Percentiles rank a stretch among this genome's conserved stretches.
phyloP scores from a whole-genome alignment of 1,140 invertebrate species.

The Heliothis subflexa region DNA sequence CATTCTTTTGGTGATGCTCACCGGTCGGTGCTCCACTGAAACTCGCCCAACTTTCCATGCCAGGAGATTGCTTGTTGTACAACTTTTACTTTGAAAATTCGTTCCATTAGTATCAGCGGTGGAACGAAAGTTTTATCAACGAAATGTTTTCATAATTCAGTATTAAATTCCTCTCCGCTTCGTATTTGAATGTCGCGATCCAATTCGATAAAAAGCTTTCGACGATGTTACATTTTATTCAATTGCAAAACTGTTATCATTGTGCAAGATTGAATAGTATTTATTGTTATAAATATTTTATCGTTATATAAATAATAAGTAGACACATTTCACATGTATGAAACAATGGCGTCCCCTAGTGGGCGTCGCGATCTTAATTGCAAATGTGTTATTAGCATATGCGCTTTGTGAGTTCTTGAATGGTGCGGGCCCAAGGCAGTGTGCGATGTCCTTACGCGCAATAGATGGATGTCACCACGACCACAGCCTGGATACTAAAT shows the following conservation, averaged over 20 bases:
- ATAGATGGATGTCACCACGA: slow-evolving; percentile 55
- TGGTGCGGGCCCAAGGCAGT: slow-evolving; percentile 72
- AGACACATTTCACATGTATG: slow-evolving; percentile 55
- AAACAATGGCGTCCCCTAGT: slow-evolving; percentile 77
- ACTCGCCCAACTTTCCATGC: slow-evolving; percentile 75
- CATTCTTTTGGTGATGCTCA: slow-evolving; percentile 80
- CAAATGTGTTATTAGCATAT: slow-evolving; percentile 82
- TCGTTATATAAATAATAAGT: slow-evolving; percentile 50
- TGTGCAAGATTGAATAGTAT: slow-evolving; percentile 27
- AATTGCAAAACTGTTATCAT: slow-evolving; percentile 22
- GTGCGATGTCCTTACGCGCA: slow-evolving; percentile 62
- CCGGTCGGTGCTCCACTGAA: slow-evolving; percentile 62
- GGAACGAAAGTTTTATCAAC: slow-evolving; percentile 63
- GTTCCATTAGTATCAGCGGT: slow-evolving; percentile 76
- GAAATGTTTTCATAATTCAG: slow-evolving; percentile 67
- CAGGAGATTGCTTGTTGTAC: slow-evolving; percentile 75
- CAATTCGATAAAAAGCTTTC: slow-evolving; percentile 38
- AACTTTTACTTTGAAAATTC: slow-evolving; percentile 80
- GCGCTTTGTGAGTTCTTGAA: slow-evolving; percentile 75
- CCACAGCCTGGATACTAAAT: slow-evolving; percentile 49
- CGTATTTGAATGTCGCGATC: slow-evolving; percentile 26
- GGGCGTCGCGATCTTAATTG: slow-evolving; percentile 81
- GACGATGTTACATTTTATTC: slow-evolving; percentile 37
- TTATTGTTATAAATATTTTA: slow-evolving; percentile 21
- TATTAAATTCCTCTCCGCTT: slow-evolving; percentile 54